Evolutionary conservation across 2,888 invertebrate genomes (phyloP), one percentile per base, ranked within the genome.

Genomic region (Thecophora atra): DNA sequence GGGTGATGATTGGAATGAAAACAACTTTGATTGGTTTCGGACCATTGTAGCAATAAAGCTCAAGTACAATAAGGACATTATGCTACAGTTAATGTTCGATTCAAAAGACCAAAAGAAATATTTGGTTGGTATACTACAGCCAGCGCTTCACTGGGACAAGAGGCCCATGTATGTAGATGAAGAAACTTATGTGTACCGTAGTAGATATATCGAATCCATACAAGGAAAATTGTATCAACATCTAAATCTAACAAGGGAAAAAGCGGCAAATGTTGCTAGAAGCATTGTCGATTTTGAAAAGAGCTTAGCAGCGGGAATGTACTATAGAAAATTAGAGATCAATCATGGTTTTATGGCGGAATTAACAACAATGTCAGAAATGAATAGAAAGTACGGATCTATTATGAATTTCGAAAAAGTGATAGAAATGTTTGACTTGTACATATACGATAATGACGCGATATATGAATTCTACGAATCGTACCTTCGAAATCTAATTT

Each of bases 281-380:
- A 80, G 84, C 24, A 69, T 86, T 5, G 24, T 85, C 4, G 71
- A 80, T n/a, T 82, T 86, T 21, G 86, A 85, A 74, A 75, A 0
- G 71, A 84, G 42, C n/a, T n/a, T n/a, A n/a, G n/a, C n/a, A n/a
- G n/a, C n/a, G n/a, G n/a, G n/a, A n/a, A n/a, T n/a, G n/a, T 17
- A 72, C 0, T 76, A 80, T 47, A 76, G 78, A 1, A 72, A 44
- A 1, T 68, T 78, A 2, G 80, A 77, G 0, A 6, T 75, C 7
- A 73, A 74, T n/a, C 28, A 82, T 0, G 73, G 69, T 47, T 75
- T 79, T 0, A 11, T 78, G 7, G 21, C 77, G 2, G 69, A 75
- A 2, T 67, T 77, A 8, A 77, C 77, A 2, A 78, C 80, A 0
- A 30, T 85, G 3, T 65, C 65, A 0, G 77, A 80, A 0, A 71